A percentile compares a stretch with the other conserved stretches of the same genome.
Conservation (phyloP, 2,888 invertebrate genomes). For the Eupithecia centaureata region DNA sequence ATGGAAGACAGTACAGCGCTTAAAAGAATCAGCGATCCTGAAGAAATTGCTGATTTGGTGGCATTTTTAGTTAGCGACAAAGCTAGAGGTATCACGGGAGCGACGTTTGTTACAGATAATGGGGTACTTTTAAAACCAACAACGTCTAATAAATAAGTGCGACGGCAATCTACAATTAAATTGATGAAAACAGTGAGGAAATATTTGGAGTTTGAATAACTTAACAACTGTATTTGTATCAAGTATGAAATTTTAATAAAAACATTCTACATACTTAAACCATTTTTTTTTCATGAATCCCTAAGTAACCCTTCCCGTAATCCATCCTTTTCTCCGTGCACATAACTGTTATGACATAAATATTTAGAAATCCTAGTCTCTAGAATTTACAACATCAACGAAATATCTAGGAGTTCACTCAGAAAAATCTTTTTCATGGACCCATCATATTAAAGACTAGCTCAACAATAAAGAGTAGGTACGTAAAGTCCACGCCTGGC, state of each 20-base stretch:
- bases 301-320: neutral
- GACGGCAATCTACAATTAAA: neutral
- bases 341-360: no score
- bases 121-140: constrained; percentile 30
- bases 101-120: constrained; percentile 52
- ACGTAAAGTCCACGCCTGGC: no score
- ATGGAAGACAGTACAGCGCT: constrained; percentile 91
- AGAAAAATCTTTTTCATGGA: no score
- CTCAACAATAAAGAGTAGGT: no score
- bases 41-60: constrained; percentile 87
- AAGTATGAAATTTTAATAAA: neutral
- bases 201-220: no score
- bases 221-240: neutral
- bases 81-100: constrained; percentile 91
- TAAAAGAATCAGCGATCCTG: constrained; percentile 81
- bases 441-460: no score
- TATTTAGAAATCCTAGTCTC: no score
- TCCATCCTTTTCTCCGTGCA: no score
- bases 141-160: neutral
- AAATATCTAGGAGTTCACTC: no score
- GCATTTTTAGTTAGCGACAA: constrained; percentile 88
- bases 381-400: no score
- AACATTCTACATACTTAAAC: neutral
- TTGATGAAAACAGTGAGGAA: neutral
- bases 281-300: neutral